These are phyloP conservation scores for Drosophila cardini DNA, from an alignment of 1,140 invertebrate species.

Conservation along the genomic window DNA sequence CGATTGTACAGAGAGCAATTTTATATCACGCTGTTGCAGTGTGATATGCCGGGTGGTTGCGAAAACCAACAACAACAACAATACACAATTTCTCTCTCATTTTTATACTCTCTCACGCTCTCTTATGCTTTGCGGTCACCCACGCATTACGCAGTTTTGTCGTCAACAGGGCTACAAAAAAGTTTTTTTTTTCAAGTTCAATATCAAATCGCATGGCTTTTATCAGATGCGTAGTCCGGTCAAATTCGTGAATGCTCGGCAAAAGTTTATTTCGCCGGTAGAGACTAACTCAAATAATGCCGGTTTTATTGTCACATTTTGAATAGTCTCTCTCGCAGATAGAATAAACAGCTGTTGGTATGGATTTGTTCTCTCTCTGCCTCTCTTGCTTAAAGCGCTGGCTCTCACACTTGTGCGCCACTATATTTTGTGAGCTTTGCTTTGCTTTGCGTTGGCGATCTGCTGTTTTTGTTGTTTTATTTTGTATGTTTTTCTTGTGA, in stretches of 20 bases:
- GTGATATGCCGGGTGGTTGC: constrained; percentile 46
- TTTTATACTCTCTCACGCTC: constrained; percentile 18
- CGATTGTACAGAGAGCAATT: constrained; percentile 1
- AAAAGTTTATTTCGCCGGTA: constrained; percentile 35
- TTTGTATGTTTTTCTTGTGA: constrained; percentile 12
- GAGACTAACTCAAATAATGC: constrained; percentile 23
- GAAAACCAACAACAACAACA: background rate
- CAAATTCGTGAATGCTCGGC: constrained; percentile 14
- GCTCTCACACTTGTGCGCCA: constrained; percentile 34
- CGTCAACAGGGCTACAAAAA: constrained; percentile 9
- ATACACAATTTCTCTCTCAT: background rate
- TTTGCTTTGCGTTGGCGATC: constrained; percentile 26
- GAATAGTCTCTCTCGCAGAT: background rate
- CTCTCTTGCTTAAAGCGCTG: constrained; percentile 15
- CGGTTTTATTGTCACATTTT: constrained; percentile 46
- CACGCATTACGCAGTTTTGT: constrained; percentile 15
- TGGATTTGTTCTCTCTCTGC: constrained; percentile 7
- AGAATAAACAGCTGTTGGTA: constrained; percentile 41
- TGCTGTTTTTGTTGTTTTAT: constrained; percentile 21
- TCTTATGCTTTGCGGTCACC: background rate
- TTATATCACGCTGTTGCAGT: constrained; percentile 61
- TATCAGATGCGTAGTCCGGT: constrained; percentile 24
- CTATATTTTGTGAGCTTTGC: constrained; percentile 34
- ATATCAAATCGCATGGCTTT: constrained; percentile 41
- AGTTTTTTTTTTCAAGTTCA: constrained; percentile 46